These are phyloP conservation scores for Melanocharis versteri DNA, from an alignment of 2,113 vertebrate species.

Conservation along the genomic window DNA sequence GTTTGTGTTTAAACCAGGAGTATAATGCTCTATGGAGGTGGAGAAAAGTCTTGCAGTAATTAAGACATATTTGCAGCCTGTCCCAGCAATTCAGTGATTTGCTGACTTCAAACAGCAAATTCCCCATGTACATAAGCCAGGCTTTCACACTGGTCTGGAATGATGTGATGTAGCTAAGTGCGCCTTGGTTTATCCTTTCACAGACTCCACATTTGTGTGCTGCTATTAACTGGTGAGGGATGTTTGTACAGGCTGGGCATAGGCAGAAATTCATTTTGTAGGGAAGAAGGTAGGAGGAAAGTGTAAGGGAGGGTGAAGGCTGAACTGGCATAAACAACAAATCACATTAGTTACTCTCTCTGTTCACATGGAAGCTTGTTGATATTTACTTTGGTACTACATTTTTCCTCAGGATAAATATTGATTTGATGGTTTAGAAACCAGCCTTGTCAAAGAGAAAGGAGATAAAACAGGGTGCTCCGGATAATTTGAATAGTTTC, in stretches of 20 bases:
- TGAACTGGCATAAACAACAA: background rate
- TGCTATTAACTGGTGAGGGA: background rate
- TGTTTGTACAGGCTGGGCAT: background rate
- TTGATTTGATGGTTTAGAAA: background rate
- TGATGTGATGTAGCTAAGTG: background rate
- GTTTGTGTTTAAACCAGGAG: background rate
- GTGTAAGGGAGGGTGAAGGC: background rate
- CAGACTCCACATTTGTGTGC: fast-evolving
- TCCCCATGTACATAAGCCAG: background rate
- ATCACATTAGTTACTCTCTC: background rate
- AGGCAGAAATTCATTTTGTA: background rate
- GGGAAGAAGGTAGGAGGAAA: background rate
- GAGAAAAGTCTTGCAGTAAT: background rate
- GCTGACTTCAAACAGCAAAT: background rate
- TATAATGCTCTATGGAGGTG: background rate
- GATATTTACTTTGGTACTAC: background rate
- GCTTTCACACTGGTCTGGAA: background rate
- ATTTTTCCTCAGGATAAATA: background rate
- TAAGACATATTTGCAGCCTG: background rate
- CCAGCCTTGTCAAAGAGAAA: background rate
- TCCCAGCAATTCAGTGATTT: background rate
- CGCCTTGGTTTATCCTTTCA: background rate
- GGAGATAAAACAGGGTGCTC: background rate
- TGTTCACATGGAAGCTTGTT: background rate
- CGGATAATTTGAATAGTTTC: background rate